phyloP scores from a whole-genome alignment of 2,113 vertebrate genomes.

The Saiga tatarica region DNA sequence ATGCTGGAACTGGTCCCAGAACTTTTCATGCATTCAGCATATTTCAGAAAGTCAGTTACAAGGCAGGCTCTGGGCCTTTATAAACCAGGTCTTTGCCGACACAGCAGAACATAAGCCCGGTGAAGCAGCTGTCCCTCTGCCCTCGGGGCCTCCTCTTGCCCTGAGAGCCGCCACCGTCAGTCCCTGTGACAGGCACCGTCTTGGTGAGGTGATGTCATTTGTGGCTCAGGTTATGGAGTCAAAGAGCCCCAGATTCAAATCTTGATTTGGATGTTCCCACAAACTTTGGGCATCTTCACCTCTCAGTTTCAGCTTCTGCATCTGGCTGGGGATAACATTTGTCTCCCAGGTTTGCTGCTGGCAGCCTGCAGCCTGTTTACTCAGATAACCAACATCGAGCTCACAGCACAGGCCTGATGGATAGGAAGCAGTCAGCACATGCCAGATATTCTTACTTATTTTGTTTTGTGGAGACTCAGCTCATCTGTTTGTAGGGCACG shows the following conservation, averaged over 20 bases:
- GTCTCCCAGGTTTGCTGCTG: not conserved
- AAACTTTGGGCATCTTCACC: not conserved
- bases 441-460: not conserved
- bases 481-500: not conserved
- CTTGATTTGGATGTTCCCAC: not conserved
- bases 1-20: not conserved
- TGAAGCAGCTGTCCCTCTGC: fast-evolving
- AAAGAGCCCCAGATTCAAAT: not conserved
- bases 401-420: not conserved
- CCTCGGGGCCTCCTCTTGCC: not conserved
- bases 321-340: not conserved
- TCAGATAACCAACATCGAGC: not conserved
- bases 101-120: not conserved
- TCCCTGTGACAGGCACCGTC: not conserved
- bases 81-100: not conserved
- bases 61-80: not conserved
- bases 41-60: not conserved
- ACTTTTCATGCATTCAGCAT: not conserved
- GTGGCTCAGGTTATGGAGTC: not conserved
- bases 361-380: not conserved
- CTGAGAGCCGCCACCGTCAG: not conserved
- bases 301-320: not conserved
- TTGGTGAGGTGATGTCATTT: not conserved
- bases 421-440: not conserved
- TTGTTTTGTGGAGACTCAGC: not conserved